These are phyloP conservation scores for Delphinus delphis DNA, from an alignment of 2,113 vertebrate species.

Conservation along the genomic window DNA sequence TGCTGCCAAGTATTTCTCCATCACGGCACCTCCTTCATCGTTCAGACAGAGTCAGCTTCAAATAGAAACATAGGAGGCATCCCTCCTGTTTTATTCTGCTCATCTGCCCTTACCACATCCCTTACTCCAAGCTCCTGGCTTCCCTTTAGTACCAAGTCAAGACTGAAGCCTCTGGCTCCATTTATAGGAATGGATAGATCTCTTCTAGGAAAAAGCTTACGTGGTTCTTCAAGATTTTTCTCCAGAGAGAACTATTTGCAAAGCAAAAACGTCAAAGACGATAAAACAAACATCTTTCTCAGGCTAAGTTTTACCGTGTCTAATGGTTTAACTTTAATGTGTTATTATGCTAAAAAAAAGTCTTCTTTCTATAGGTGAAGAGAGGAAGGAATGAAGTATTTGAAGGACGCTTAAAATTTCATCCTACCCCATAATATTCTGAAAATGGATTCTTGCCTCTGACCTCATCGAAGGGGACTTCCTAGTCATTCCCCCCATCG, in stretches of 20 bases:
- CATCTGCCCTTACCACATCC: not conserved
- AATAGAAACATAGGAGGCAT: not conserved
- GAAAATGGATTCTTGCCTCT: not conserved
- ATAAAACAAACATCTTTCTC: not conserved
- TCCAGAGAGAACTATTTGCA: not conserved
- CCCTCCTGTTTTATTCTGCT: not conserved
- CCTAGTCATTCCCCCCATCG: too few species aligned
- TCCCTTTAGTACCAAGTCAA: not conserved
- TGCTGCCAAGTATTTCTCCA: not conserved
- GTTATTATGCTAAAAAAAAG: not conserved
- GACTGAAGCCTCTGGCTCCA: not conserved
- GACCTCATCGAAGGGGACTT: not conserved
- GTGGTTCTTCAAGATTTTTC: constrained; percentile 9
- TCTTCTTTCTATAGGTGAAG: not conserved
- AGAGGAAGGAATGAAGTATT: not conserved
- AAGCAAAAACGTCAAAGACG: not conserved
- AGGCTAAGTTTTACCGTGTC: not conserved
- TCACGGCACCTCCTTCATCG: not conserved
- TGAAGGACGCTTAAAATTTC: not conserved
- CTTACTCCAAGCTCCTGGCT: not conserved
- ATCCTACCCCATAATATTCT: not conserved
- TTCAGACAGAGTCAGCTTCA: not conserved
- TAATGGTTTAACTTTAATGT: not conserved
- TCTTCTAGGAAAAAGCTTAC: not conserved
- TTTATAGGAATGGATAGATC: not conserved